A percentile compares a stretch with the other conserved stretches of the same genome.
Evolutionary conservation across 2,113 vertebrate species (phyloP).

Genomic region (Cinclus cinclus): DNA sequence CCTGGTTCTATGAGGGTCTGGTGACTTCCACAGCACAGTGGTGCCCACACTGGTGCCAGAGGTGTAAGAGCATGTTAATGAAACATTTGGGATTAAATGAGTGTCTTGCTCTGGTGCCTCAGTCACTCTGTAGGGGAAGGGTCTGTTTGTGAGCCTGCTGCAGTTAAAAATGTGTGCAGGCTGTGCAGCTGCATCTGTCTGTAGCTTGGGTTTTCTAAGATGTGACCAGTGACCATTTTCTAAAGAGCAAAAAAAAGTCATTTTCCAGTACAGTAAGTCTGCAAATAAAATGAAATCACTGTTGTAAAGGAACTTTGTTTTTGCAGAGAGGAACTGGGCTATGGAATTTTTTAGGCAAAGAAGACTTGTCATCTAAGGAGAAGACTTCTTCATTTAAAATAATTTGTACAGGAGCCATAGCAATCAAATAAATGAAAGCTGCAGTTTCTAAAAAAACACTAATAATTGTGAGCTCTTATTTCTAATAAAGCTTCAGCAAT

Average conservation of each 20-base stretch:
- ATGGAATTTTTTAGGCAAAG: not conserved
- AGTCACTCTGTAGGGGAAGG: not conserved
- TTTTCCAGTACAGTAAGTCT: not conserved
- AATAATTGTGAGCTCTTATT: not conserved
- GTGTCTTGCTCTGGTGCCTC: not conserved
- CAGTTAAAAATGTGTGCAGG: not conserved
- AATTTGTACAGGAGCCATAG: not conserved
- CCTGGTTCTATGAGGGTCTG: not conserved
- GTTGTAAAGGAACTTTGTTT: not conserved
- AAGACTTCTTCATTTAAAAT: not conserved
- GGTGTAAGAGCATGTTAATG: not conserved
- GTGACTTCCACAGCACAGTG: not conserved
- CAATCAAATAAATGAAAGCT: not conserved
- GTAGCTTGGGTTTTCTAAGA: not conserved
- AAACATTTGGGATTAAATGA: not conserved
- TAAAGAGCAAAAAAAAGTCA: not conserved
- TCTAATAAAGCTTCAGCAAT: slow-evolving; percentile 16
- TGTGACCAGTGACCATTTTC: not conserved
- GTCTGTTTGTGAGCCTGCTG: not conserved
- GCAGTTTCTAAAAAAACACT: not conserved
- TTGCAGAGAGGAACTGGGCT: not conserved
- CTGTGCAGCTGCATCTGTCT: not conserved
- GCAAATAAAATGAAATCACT: not conserved
- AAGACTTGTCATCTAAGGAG: not conserved
- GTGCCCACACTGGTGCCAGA: not conserved